A percentile compares a stretch with the other conserved stretches of the same genome.
Conservation (phyloP, 1,140 invertebrate genomes). For the Bombus ignitus region DNA sequence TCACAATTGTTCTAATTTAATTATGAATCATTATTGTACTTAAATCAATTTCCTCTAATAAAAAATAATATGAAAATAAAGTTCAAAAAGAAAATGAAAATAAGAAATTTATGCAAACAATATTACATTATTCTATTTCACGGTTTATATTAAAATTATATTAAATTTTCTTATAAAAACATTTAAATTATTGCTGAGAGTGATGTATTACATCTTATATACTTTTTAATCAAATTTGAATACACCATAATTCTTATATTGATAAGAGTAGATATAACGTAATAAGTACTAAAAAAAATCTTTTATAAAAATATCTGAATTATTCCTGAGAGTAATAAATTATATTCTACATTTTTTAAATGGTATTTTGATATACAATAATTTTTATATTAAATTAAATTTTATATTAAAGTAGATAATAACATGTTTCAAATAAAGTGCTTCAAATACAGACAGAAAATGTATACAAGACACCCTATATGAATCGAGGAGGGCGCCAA, state of each 20-base stretch:
- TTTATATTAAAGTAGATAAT: neutral
- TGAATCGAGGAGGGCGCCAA: constrained; percentile 48
- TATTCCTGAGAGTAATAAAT: too few species aligned
- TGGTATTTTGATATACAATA: too few species aligned
- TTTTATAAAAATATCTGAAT: neutral
- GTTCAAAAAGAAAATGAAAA: neutral
- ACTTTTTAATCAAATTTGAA: too few species aligned
- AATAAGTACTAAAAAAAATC: neutral
- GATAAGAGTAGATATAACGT: neutral
- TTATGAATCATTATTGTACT: neutral
- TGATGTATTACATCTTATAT: too few species aligned
- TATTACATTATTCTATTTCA: too few species aligned
- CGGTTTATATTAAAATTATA: too few species aligned
- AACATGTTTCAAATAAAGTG: neutral
- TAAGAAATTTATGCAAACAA: neutral
- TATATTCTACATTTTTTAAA: too few species aligned
- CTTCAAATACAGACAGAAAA: neutral
- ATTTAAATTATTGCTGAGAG: too few species aligned
- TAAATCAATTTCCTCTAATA: neutral
- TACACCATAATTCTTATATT: too few species aligned
- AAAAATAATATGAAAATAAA: too few species aligned
- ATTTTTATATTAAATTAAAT: neutral
- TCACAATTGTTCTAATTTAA: neutral
- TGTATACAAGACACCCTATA: constrained; percentile 41
- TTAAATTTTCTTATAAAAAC: too few species aligned